Evolutionary conservation across 2,888 invertebrate species (phyloP), one percentile per base, ranked within the genome.

Genomic region (Minunthozetes semirufus): DNA sequence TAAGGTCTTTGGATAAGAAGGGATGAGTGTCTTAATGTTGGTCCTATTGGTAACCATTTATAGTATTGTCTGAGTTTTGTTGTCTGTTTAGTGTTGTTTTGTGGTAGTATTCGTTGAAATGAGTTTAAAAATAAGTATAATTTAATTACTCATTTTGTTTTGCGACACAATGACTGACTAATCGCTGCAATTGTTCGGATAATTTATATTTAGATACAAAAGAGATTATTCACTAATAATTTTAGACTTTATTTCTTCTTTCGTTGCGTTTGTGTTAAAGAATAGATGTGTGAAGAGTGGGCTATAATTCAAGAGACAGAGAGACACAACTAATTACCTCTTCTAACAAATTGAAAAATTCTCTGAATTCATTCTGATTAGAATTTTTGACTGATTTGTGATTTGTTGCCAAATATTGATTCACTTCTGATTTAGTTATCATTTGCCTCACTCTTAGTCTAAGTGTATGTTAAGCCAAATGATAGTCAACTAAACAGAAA

Each of bases 171-270:
- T 61, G 61, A 61, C 17, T 61, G 61, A 61, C 61, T 61, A 61
- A 61, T 61, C 33, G 4, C 29, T 29, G n/a, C 33, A 61, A 61
- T 61, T 61, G 61, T 61, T 61, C 17, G 61, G 13, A 29, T 61
- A 27, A 61, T 29, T 61, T 61, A 61, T 33, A 61, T 61, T 61
- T 61, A 61, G 61, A 61, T 27, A 61, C 61, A 61, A 61, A 61
- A 61, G 61, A 33, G 61, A 61, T 61, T 61, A 61, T 61, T 61
- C 33, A 33, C 61, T 33, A 61, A 56, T 56, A 56, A 56, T 56
- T 56, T 56, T 56, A 56, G 56, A 22, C 56, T 56, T 56, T 22
- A 50, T 50, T 19, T 19, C 50, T 56, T 22, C 22, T 56, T 22
- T 22, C 19, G 19, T 13, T 8, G 5, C 56, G 22, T 56, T 56